Base-by-base conservation (phyloP, 2,113 vertebrate genomes). In the Pristiophorus japonicus region DNA sequence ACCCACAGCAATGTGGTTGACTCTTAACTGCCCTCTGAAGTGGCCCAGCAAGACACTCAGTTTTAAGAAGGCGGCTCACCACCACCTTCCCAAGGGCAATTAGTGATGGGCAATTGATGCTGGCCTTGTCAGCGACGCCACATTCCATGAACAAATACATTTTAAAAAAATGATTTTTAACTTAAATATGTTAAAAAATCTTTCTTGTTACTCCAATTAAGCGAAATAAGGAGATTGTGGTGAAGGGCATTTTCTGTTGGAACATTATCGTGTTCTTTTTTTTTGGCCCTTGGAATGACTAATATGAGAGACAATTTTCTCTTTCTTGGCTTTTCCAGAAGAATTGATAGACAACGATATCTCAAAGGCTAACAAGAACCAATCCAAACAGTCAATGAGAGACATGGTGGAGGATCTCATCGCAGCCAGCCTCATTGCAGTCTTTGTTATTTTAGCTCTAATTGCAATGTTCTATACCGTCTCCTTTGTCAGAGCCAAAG, bases 381-480 rank as follows among this genome's bases (percentile, higher is more conserved):
- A 7, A 5, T 45, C 42, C 65, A 67, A 47, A 34, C 65, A 94
- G 45, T 51, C 93, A 45, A 1, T 70, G n/a, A 94, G 93, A 51
- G 93, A 94, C 27, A 94, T 70, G 66, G 42, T 94, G 22, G 93
- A 94, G 14, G 93, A 94, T 70, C 65, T 94, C 24, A 94, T 94
- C 10, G 93, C 93, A 20, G 93, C 93, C 10, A 94, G 65, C 93
- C 66, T 94, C 24, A 94, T 94, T 70, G 93, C 93, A 47, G 93
- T 94, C 24, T 94, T 94, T 70, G 66, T 94, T 65, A 70, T 94
- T 73, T 94, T 94, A 94, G 93, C 93, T 34, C 70, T 94, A 70
- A 73, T 94, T 94, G 93, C 93, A 94, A 94, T 94, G 93, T 94
- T 94, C 27, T 94, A 94, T 27, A 94, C 93, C 2, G 93, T 94